A percentile compares a stretch with the other conserved stretches of the same genome.
phyloP scores from a whole-genome alignment of 1,140 invertebrate genomes.

The Geopemphigus sp. region DNA sequence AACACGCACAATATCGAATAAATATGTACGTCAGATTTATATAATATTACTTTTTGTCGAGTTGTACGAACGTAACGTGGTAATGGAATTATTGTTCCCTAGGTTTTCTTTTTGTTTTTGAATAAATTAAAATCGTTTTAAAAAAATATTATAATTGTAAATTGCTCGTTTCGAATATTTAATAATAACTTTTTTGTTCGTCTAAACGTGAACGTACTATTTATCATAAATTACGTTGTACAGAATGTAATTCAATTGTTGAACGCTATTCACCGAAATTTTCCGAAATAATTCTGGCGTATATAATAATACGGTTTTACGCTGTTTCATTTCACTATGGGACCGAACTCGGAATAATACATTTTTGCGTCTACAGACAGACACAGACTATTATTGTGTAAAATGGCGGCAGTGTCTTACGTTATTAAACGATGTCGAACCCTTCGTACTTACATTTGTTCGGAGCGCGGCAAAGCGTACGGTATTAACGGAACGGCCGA shows the following conservation, averaged over 20 bases:
- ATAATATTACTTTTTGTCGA: too few relatives aligned
- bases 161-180: not conserved
- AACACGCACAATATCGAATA: too few relatives aligned
- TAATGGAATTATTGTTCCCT: not conserved
- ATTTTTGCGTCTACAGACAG: not conserved
- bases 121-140: slow-evolving; percentile 7
- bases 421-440: slow-evolving; percentile 1
- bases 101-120: not conserved
- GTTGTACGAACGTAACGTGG: too few relatives aligned
- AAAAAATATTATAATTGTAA: slow-evolving; percentile 15
- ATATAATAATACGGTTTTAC: slow-evolving; percentile 19
- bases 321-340: not conserved
- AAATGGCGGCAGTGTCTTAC: not conserved
- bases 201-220: slow-evolving; percentile 20
- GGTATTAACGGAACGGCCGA: not conserved
- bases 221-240: slow-evolving; percentile 9
- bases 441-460: not conserved
- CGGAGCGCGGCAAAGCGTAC: too few relatives aligned
- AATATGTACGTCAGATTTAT: too few relatives aligned
- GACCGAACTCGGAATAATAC: not conserved
- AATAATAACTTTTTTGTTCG: slow-evolving; percentile 6
- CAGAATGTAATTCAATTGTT: not conserved
- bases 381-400: not conserved
- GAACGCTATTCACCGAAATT: not conserved
- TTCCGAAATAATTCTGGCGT: not conserved